Base-by-base conservation (phyloP, 2,113 vertebrate genomes). In the Cromileptes altivelis region DNA sequence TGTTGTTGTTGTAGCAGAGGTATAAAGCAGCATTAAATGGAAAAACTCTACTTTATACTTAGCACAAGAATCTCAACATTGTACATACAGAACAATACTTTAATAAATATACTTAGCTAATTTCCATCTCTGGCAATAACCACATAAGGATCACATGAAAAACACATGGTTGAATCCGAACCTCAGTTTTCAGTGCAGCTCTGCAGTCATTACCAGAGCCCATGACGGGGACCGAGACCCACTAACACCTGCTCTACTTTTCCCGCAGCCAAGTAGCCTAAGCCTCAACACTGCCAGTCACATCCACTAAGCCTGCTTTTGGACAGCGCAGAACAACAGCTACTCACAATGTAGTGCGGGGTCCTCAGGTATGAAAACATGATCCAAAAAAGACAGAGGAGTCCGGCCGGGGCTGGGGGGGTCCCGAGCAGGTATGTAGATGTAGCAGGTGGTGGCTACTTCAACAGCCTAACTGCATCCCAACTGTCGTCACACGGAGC, bases 351-450 rank as follows among this genome's bases (percentile, higher is more conserved):
- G 62, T 93, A 93, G 52, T 93, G 87, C 5, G 94, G 92, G 74
- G 18, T 93, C 89, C 75, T 92, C 83, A 94, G 49, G 82, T 94
- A 95, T 5, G 93, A 95, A 70, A 94, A 94, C 93, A 94, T 95
- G 76, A 27, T 86, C 70, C 79, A 69, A 70, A 61, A 27, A 25
- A 17, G 14, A 68, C 40, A 78, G 33, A 18, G 0, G 0, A 37
- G 23, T 80, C 70, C 19, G 1, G 52, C 12, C 1, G 13, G 55
- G 61, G 77, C 18, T 11, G 40, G 6, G 4, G 4, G 69, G 21
- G 69, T 82, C 79, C 75, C 42, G 4, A 49, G 33, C 56, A 77
- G 30, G 40, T 62, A 4, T 12, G 18, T 11, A 63, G 11, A 75
- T 13, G 63, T 21, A 52, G 23, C 21, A 70, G 49, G 52, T 57